Base-by-base conservation (phyloP, 2,113 vertebrate species). In the Choloepus hoffmanni region DNA sequence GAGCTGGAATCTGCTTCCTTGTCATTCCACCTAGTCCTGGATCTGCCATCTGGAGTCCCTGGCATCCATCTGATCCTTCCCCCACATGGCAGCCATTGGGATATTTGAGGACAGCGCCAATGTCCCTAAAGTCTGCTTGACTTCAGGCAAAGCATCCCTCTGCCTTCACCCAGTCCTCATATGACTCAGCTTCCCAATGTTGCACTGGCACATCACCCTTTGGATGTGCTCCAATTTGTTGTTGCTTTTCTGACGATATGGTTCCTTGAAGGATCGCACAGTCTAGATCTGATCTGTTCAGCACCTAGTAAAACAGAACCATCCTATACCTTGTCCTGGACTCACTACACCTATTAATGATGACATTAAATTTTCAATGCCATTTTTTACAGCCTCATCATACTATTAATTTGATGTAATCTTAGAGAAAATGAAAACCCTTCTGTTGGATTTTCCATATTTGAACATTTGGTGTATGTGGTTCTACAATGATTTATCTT, bases 31-130 rank as follows among this genome's bases (percentile, higher is more conserved):
- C 95, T 89, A 92, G 95, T 91, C 95, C 97, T 96, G 97, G 73
- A 3, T 94, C 89, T 94, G 89, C 97, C 97, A 97, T 98, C 97
- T 98, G 97, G 97, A 97, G 89, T 96, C 79, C 55, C 86, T 98
- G 97, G 97, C 97, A 89, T 89, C 89, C 95, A 78, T 83, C 78
- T 93, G 91, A 82, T 94, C 94, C 91, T 74, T 96, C 97, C 88
- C 82, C 74, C 85, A 94, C 83, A 21, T n/a, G 93, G 94, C 91
- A 98, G 89, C 92, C 94, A 84, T 6, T 94, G 94, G 95, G 93
- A 95, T 78, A 94, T 88, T 19, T 96, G 96, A 96, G 97, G 97
- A 97, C 91, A 97, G 78, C 92, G 40, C 21, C 18, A 40, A 18
- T 15, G 30, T 62, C 94, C 89, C 79, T 79, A 3, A 33, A 70